phyloP scores from a whole-genome alignment of 2,797 vertebrate genomes.

The Dendrocincla tyrannina region DNA sequence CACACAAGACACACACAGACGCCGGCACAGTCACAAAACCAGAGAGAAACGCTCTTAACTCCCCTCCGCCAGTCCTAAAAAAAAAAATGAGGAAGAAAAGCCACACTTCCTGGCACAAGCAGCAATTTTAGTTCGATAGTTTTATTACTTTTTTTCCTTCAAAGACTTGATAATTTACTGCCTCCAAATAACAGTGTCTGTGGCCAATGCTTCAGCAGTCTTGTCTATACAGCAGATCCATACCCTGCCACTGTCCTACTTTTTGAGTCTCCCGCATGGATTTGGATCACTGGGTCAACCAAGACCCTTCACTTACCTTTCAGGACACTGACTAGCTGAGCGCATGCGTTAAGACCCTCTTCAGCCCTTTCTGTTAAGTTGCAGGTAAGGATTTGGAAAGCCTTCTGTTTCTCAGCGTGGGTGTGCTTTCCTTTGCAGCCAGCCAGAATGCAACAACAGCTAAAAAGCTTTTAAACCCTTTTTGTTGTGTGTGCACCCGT shows the following conservation, averaged over 20 bases:
- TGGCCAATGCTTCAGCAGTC: conserved; percentile 3
- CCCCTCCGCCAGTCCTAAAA: conserved; percentile 33
- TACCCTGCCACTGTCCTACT: conserved; percentile 10
- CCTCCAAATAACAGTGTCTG: neutral
- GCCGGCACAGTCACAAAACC: neutral
- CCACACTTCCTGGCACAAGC: conserved; percentile 53
- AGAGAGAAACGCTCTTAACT: conserved; percentile 56
- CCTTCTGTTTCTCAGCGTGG: neutral
- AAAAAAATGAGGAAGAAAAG: neutral
- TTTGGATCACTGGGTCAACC: conserved; percentile 37
- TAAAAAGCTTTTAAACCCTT: neutral
- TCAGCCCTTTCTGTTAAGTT: neutral
- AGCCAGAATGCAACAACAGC: conserved; percentile 7
- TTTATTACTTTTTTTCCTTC: neutral
- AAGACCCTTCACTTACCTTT: conserved; percentile 23
- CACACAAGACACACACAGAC: neutral
- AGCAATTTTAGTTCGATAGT: neutral
- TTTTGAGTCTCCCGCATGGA: neutral
- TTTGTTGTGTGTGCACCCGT: neutral
- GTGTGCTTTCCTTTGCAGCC: conserved; percentile 14
- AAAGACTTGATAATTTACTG: neutral
- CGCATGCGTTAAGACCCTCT: neutral
- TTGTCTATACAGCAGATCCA: neutral
- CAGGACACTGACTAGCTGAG: neutral
- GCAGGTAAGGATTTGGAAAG: neutral